A percentile compares a stretch with the other conserved stretches of the same genome.
These are phyloP conservation scores for Columbina picui DNA, from an alignment of 2,113 vertebrate species.

Conservation along the genomic window DNA sequence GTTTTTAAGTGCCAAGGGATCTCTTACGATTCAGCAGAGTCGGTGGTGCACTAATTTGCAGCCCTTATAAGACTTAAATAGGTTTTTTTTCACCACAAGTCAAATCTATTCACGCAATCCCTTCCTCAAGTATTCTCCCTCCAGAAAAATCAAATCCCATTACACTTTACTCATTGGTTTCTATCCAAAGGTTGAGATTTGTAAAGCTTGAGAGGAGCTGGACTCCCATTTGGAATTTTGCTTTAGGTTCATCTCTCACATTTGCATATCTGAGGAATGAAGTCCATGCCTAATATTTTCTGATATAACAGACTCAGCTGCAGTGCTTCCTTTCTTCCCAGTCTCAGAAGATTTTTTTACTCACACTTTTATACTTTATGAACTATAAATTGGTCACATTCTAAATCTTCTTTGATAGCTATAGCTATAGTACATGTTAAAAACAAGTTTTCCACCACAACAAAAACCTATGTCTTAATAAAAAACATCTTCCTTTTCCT, in stretches of 20 bases:
- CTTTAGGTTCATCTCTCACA: not conserved
- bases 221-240: not conserved
- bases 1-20: not conserved
- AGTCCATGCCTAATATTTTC: not conserved
- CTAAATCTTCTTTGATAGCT: not conserved
- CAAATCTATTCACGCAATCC: not conserved
- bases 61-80: not conserved
- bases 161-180: not conserved
- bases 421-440: not conserved
- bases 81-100: not conserved
- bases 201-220: not conserved
- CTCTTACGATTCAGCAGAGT: not conserved
- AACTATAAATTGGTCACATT: not conserved
- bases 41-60: not conserved
- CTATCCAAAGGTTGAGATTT: not conserved
- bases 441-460: not conserved
- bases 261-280: not conserved
- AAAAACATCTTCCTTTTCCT: constrained; percentile 5
- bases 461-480: not conserved
- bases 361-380: not conserved
- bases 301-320: not conserved
- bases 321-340: not conserved
- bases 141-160: not conserved
- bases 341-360: not conserved
- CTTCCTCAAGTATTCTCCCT: not conserved